Percentiles rank a stretch among this genome's conserved stretches.
Evolutionary conservation across 2,888 invertebrate genomes (phyloP).

Genomic region (Cacoxenus indagator): DNA sequence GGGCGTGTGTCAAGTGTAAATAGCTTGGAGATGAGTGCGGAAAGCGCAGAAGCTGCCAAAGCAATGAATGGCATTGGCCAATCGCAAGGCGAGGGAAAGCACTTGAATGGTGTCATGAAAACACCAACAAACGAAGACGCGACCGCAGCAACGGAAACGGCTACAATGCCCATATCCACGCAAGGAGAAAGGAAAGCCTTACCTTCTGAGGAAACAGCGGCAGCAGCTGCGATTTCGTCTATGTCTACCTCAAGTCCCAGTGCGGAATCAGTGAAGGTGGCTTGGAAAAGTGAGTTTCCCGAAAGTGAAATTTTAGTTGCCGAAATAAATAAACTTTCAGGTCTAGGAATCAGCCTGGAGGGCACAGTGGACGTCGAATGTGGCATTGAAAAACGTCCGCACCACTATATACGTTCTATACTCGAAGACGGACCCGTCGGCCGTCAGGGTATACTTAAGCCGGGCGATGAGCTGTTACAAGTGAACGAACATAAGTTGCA

Average conservation of each 20-base stretch:
- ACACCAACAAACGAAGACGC: background rate
- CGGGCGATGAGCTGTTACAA: slow-evolving; percentile 97
- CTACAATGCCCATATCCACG: slow-evolving; percentile 24
- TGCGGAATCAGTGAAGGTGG: slow-evolving; percentile 81
- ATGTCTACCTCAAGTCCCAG: slow-evolving; percentile 73
- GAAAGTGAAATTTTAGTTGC: slow-evolving; percentile 92
- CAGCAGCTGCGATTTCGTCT: slow-evolving; percentile 70
- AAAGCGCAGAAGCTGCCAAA: background rate
- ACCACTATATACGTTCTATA: slow-evolving; percentile 97
- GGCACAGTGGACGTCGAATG: slow-evolving; percentile 99
- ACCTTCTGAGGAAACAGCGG: slow-evolving; percentile 22
- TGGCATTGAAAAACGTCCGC: slow-evolving; percentile 96
- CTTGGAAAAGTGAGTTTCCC: slow-evolving; percentile 84
- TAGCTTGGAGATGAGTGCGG: slow-evolving; percentile 8
- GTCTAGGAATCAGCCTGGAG: slow-evolving; percentile 96
- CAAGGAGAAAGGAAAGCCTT: slow-evolving; percentile 13
- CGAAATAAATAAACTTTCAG: slow-evolving; percentile 92
- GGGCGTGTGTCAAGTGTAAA: slow-evolving; percentile 34
- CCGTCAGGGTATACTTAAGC: slow-evolving; percentile 87
- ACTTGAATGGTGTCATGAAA: slow-evolving; percentile 12
- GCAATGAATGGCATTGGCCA: too few relatives aligned
- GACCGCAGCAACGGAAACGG: slow-evolving; percentile 31
- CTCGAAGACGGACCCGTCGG: slow-evolving; percentile 97
- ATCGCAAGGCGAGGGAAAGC: background rate
- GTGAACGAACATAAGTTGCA: slow-evolving; percentile 93